Evolutionary conservation across 1,140 invertebrate species (phyloP).

Genomic region (Lucilia sericata): DNA sequence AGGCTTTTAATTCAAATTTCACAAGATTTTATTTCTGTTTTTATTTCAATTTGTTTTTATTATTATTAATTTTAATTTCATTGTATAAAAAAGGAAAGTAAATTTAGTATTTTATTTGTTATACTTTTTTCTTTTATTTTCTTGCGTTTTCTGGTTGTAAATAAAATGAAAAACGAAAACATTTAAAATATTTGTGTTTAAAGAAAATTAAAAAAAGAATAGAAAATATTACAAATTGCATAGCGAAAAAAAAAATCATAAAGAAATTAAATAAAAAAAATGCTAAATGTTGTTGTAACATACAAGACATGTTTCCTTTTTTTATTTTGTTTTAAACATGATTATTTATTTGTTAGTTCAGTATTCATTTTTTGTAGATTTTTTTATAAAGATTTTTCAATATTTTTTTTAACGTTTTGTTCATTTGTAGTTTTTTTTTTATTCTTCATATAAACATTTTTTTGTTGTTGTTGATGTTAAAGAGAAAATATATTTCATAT

Average conservation of each 20-base stretch:
- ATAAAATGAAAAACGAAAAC: conserved; percentile 42
- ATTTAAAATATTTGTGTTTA: not conserved
- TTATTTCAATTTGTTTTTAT: too few relatives aligned
- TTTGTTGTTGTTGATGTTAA: conserved; percentile 31
- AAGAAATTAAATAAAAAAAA: conserved; percentile 48
- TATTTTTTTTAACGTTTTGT: conserved; percentile 32
- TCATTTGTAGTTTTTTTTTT: not conserved
- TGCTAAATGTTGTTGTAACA: conserved; percentile 54
- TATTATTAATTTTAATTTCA: conserved; percentile 50
- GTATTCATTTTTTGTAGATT: conserved; percentile 45
- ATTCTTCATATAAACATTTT: conserved; percentile 3
- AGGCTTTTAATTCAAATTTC: conserved; percentile 60
- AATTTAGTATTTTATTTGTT: conserved; percentile 39
- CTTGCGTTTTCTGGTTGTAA: not conserved
- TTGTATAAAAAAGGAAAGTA: conserved; percentile 62
- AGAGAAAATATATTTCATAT: conserved; percentile 15
- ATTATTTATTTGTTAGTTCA: conserved; percentile 30
- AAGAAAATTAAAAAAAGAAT: conserved; percentile 18
- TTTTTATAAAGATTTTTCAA: conserved; percentile 46
- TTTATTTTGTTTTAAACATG: conserved; percentile 44
- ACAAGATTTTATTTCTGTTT: conserved; percentile 50
- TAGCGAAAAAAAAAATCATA: not conserved
- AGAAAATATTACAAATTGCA: not conserved
- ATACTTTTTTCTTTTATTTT: conserved; percentile 8
- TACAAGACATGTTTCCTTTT: conserved; percentile 33